A percentile compares a stretch with the other conserved stretches of the same genome.
These are phyloP conservation scores for Seira ritae DNA, from an alignment of 2,888 invertebrate species.

Conservation along the genomic window DNA sequence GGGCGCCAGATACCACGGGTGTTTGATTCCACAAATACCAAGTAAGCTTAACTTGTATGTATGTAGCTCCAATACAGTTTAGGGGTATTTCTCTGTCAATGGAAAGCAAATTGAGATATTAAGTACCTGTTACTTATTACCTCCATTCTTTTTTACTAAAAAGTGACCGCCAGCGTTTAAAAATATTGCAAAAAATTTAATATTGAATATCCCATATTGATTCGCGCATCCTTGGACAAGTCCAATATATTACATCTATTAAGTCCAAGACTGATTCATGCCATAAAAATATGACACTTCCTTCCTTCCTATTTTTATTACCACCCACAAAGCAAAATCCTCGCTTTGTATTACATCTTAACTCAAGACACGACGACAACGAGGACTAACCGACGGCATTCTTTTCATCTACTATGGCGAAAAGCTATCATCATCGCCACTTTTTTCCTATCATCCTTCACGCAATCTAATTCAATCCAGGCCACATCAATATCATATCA, in stretches of 20 bases:
- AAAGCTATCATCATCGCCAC: background rate
- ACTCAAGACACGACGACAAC: too few species aligned
- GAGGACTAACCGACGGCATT: background rate
- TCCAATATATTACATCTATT: background rate
- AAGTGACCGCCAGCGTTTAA: background rate
- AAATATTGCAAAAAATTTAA: background rate
- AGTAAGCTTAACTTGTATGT: too few species aligned
- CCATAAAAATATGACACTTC: conserved; percentile 9
- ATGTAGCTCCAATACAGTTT: too few species aligned
- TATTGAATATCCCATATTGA: conserved; percentile 1
- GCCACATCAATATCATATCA: background rate
- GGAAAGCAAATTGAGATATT: background rate
- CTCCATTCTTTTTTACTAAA: background rate
- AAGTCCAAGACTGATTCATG: background rate
- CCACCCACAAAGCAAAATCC: conserved; percentile 1
- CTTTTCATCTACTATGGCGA: background rate
- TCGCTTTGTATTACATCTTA: conserved; percentile 4
- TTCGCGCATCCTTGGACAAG: background rate
- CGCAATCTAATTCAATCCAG: conserved; percentile 11
- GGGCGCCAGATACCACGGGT: too few species aligned
- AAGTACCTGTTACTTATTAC: too few species aligned
- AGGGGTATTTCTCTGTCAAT: too few species aligned
- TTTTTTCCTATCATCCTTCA: background rate
- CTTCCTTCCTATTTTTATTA: background rate
- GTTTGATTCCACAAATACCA: too few species aligned